These are phyloP conservation scores for Catocala fraxini DNA, from an alignment of 2,888 invertebrate species.

Conservation along the genomic window DNA sequence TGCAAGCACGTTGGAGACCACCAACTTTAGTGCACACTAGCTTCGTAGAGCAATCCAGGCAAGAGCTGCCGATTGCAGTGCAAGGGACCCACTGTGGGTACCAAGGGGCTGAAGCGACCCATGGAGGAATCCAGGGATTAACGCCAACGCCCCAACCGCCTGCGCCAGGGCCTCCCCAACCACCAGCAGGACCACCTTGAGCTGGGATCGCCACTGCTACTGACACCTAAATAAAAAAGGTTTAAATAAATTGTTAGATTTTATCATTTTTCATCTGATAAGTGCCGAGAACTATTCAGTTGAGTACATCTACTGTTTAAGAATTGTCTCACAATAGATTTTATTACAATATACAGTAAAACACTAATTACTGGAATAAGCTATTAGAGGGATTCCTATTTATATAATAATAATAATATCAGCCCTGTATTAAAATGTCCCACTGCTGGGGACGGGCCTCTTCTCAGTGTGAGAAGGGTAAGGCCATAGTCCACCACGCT, in stretches of 20 bases:
- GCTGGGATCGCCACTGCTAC: conserved; percentile 67
- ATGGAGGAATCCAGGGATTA: conserved; percentile 78
- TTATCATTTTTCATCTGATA: no score
- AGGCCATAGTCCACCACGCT: no score
- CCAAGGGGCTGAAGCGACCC: conserved; percentile 77
- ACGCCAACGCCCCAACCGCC: conserved; percentile 34
- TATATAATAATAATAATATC: no score
- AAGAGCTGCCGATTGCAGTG: conserved; percentile 67
- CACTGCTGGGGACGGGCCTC: no score
- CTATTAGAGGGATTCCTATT: no score
- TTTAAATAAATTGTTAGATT: neutral
- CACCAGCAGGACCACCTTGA: conserved; percentile 36
- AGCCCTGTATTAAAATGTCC: no score
- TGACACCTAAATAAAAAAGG: conserved; percentile 59
- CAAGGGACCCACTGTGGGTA: conserved; percentile 76
- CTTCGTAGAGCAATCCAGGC: conserved; percentile 74
- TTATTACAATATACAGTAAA: no score
- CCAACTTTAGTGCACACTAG: conserved; percentile 78
- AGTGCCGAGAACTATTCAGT: no score
- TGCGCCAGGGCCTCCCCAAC: conserved; percentile 13
- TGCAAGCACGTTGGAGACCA: conserved; percentile 69
- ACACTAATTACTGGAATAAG: no score
- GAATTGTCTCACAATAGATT: no score
- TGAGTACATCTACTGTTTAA: no score
- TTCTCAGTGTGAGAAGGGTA: no score